phyloP scores from a whole-genome alignment of 2,888 invertebrate species.

The Cryptocephalus primarius region DNA sequence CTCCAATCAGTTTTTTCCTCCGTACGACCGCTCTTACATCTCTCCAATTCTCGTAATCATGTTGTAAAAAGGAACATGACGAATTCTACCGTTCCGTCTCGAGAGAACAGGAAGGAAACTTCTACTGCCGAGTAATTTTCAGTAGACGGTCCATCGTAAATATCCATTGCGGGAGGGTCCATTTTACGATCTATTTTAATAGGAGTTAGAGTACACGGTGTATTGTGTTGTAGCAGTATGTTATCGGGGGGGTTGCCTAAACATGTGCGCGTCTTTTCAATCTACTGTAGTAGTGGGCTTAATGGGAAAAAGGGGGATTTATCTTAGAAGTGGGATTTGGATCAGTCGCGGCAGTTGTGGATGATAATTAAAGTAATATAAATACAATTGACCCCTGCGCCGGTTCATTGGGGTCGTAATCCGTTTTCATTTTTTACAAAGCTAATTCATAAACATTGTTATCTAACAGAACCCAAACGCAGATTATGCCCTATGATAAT shows the following conservation, averaged over 20 bases:
- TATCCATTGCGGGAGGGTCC: constrained; percentile 1
- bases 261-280: not conserved
- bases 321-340: constrained; percentile 1
- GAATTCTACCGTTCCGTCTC: not conserved
- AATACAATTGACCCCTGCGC: too few species aligned
- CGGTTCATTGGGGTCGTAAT: too few species aligned
- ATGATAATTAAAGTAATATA: too few species aligned
- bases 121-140: constrained; percentile 1
- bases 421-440: too few species aligned
- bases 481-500: too few species aligned
- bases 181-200: constrained; percentile 10
- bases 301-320: constrained; percentile 1
- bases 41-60: too few species aligned
- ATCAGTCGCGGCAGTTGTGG: too few species aligned
- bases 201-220: constrained; percentile 12
- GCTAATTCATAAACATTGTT: too few species aligned
- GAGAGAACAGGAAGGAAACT: constrained; percentile 2
- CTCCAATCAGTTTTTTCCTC: too few species aligned
- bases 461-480: too few species aligned
- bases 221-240: constrained; percentile 10
- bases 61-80: too few species aligned
- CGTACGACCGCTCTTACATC: too few species aligned
- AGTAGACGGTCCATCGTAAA: constrained; percentile 8
- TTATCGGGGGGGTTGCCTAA: constrained; percentile 5
- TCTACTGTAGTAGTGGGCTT: constrained; percentile 5